phyloP scores from a whole-genome alignment of 2,888 invertebrate species.

The Ephialtes manifestator region DNA sequence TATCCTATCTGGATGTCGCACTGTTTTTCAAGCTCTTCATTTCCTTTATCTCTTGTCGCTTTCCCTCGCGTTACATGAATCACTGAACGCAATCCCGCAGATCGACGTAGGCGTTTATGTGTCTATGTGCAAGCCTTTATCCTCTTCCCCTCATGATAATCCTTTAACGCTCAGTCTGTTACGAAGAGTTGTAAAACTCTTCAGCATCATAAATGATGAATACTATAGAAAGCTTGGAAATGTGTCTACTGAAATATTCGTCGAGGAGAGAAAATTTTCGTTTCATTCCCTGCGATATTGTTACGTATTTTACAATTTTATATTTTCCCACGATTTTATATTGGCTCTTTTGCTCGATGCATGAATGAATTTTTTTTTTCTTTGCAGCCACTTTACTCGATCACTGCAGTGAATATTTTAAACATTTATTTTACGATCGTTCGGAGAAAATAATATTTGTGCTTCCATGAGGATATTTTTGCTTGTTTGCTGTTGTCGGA shows the following conservation, averaged over 20 bases:
- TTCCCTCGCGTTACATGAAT: neutral
- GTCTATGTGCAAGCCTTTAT: neutral
- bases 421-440: no score
- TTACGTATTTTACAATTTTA: no score
- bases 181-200: slow-evolving; percentile 18
- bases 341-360: no score
- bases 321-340: no score
- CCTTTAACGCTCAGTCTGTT: slow-evolving; percentile 8
- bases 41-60: slow-evolving; percentile 3
- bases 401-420: no score
- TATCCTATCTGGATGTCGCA: neutral
- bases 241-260: neutral
- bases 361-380: no score
- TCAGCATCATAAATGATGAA: slow-evolving; percentile 20
- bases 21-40: neutral
- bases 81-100: neutral
- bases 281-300: neutral
- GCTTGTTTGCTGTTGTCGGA: no score
- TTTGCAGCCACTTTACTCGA: no score
- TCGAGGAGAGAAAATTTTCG: neutral
- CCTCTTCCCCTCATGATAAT: slow-evolving; percentile 1
- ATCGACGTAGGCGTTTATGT: slow-evolving; percentile 33
- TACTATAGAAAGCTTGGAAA: neutral
- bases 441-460: no score
- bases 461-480: no score